phyloP scores from a whole-genome alignment of 1,140 invertebrate species.

The Dysdera silvatica region DNA sequence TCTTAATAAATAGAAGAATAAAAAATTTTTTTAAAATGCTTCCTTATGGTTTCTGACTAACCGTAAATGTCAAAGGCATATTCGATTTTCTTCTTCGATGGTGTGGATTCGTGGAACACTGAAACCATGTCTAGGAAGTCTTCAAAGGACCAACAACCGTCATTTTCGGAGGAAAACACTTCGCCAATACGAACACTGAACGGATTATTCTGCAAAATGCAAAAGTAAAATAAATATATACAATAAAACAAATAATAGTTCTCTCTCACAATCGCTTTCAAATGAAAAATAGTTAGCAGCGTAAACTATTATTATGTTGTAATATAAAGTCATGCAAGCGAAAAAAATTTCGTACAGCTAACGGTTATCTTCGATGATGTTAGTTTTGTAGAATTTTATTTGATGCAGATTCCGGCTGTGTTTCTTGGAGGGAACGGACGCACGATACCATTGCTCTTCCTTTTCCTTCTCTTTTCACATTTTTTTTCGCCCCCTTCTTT shows the following conservation, averaged over 20 bases:
- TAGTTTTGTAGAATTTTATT: no score
- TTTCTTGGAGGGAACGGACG: no score
- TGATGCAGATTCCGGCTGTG: no score
- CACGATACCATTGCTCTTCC: no score
- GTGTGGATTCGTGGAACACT: constrained; percentile 60
- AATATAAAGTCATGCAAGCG: no score
- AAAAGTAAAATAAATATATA: not conserved
- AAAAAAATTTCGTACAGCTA: no score
- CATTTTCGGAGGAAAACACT: constrained; percentile 75
- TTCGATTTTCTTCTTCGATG: constrained; percentile 56
- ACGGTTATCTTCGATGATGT: no score
- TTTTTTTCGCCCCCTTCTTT: no score
- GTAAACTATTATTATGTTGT: no score
- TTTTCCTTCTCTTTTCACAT: no score
- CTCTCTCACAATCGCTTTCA: no score
- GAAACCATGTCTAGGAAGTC: constrained; percentile 94
- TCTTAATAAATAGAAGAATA: constrained; percentile 38
- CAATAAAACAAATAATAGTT: not conserved
- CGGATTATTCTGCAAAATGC: constrained; percentile 57
- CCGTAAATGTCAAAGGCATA: constrained; percentile 73
- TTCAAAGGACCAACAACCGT: constrained; percentile 92
- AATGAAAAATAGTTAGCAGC: no score
- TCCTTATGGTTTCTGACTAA: constrained; percentile 39
- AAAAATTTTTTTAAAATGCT: constrained; percentile 56
- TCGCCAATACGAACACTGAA: constrained; percentile 59